Base-by-base conservation (phyloP, 2,888 invertebrate genomes). In the Rhogogaster chlorosoma region DNA sequence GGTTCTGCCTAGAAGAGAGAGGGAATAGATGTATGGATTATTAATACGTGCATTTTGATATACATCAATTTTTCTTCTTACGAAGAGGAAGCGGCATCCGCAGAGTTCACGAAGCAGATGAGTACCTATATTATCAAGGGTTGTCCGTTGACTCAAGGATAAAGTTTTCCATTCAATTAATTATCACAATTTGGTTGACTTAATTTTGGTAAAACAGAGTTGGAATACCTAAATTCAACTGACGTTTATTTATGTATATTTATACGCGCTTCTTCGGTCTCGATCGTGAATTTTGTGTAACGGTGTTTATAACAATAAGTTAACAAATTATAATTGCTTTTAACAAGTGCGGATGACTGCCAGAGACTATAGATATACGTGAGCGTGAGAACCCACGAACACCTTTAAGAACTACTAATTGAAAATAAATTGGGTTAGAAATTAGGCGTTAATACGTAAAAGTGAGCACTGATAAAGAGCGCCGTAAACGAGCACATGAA, bases 381-480 rank as follows among this genome's bases (percentile, higher is more conserved):
- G 29, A 53, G 4, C 15, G n/a, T 18, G 6, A 15, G 9, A 26
- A n/a, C 71, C 18, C 10, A 10, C 29, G 10, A 49, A 26, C 15
- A 75, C 18, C 53, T 22, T 38, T 5, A 22, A 49, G 45, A 77
- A 42, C 36, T 22, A 80, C 57, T 80, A 22, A 80, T 80, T 80
- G 36, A 80, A 80, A 80, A 26, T 26, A 80, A 80, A 61, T 80
- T 80, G 26, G 61, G 61, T 10, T 38, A 29, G 36, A 38, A 80
- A 78, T 57, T n/a, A 49, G 9, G 36, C 29, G 57, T 61, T 38
- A n/a, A n/a, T n/a, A 61, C 38, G 57, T 61, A 61, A 38, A 32
- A 22, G 36, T 61, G 26, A 61, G 38, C 49, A 53, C 38, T 15
- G 45, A 77, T 29, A n/a, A 29, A 77, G 32, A 49, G 77, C 12